Evolutionary conservation across 2,113 vertebrate species (phyloP).

Genomic region (Athene cunicularia): DNA sequence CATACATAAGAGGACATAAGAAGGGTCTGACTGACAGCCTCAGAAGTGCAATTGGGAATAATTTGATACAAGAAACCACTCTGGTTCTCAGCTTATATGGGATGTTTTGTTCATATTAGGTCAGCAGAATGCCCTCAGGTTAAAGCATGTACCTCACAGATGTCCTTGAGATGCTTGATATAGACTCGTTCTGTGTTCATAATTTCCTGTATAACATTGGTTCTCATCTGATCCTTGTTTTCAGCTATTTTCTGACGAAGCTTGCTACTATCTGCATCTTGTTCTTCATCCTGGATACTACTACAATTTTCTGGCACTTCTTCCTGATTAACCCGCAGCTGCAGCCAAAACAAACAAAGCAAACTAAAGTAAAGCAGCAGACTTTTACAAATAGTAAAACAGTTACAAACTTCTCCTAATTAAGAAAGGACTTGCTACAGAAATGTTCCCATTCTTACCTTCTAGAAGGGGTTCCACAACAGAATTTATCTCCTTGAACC

Average conservation of each 20-base stretch:
- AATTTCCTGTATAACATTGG: constrained; percentile 97
- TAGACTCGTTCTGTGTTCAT: constrained; percentile 96
- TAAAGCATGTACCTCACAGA: constrained; percentile 86
- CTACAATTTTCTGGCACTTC: constrained; percentile 80
- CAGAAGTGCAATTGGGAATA: not conserved
- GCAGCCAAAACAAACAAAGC: constrained; percentile 15
- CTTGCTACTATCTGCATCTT: constrained; percentile 70
- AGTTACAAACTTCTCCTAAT: not conserved
- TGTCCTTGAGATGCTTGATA: constrained; percentile 97
- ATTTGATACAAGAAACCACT: not conserved
- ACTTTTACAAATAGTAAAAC: not conserved
- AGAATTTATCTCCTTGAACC: not conserved
- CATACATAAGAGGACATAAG: fast-evolving
- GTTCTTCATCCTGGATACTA: constrained; percentile 78
- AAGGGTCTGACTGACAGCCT: not conserved
- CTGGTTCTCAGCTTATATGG: not conserved
- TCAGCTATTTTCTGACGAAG: constrained; percentile 79
- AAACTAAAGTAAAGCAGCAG: not conserved
- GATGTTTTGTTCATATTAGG: not conserved
- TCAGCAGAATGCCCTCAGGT: not conserved
- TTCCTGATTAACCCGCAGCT: constrained; percentile 98
- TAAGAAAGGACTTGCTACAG: not conserved
- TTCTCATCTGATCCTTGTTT: constrained; percentile 94
- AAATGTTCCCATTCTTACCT: not conserved
- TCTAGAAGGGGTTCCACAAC: not conserved